phyloP scores from a whole-genome alignment of 2,113 vertebrate genomes.

The Ammodytes dubius region DNA sequence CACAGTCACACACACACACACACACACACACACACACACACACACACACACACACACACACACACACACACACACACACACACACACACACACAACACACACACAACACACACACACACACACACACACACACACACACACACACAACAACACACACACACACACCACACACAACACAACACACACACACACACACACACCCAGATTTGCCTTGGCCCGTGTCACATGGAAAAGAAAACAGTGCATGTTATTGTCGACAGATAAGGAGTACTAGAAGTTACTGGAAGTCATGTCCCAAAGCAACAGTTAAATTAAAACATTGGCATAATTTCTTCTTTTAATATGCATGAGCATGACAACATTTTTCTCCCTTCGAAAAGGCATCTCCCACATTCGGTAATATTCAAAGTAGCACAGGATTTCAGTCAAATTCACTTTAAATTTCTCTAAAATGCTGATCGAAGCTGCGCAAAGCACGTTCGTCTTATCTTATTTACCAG shows the following conservation, averaged over 20 bases:
- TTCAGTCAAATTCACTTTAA: background rate
- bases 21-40: background rate
- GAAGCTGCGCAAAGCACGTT: slow-evolving; percentile 13
- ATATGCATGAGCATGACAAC: background rate
- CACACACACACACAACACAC: background rate
- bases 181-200: background rate
- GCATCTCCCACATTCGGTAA: background rate
- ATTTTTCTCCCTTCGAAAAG: background rate
- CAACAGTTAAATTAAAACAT: background rate
- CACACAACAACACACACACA: slow-evolving; percentile 16
- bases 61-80: background rate
- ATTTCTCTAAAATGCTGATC: background rate
- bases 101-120: slow-evolving; percentile 22
- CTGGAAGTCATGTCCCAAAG: background rate
- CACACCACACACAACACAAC: too few relatives aligned
- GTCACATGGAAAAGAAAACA: background rate
- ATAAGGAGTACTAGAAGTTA: slow-evolving; percentile 27
- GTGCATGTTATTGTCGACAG: slow-evolving; percentile 57
- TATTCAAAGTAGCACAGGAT: background rate
- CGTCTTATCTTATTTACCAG: slow-evolving; percentile 15
- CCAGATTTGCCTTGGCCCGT: background rate
- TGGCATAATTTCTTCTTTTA: background rate
- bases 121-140: background rate
- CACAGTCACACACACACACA: slow-evolving; percentile 4
- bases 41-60: too few relatives aligned